Evolutionary conservation across 2,888 invertebrate species (phyloP).

Genomic region (Ptychoptera contaminata): DNA sequence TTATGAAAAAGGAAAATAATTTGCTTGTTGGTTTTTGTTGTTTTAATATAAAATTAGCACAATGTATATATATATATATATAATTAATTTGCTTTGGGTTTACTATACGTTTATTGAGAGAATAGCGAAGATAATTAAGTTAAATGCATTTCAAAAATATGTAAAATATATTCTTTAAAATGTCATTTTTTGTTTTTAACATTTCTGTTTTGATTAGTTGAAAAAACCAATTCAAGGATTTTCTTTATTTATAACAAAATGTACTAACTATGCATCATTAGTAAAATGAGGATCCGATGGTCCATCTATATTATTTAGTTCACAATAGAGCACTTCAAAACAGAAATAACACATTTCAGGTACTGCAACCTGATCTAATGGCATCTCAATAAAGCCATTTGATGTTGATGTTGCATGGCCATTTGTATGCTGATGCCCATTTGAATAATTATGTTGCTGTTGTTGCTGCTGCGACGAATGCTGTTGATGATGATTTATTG

Average conservation of each 20-base stretch:
- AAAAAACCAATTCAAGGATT: conserved; percentile 15
- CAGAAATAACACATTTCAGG: conserved; percentile 98
- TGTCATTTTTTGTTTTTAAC: not conserved
- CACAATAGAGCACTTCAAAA: conserved; percentile 94
- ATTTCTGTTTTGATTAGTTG: too few relatives aligned
- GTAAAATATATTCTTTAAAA: too few relatives aligned
- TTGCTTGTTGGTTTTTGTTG: too few relatives aligned
- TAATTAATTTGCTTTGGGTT: too few relatives aligned
- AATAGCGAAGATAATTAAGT: too few relatives aligned
- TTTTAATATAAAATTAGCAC: too few relatives aligned
- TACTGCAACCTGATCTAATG: conserved; percentile 46
- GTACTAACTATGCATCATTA: conserved; percentile 87
- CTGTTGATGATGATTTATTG: conserved; percentile 2
- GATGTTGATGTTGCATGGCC: conserved; percentile 17
- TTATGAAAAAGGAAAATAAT: too few relatives aligned
- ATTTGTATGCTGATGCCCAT: conserved; percentile 25
- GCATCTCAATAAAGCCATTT: conserved; percentile 10
- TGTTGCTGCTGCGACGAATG: not conserved
- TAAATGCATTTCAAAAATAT: too few relatives aligned
- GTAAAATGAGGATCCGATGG: conserved; percentile 85
- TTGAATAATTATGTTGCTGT: conserved; percentile 2
- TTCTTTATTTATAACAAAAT: conserved; percentile 2
- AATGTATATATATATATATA: too few relatives aligned
- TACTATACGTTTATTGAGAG: too few relatives aligned
- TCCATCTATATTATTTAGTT: conserved; percentile 82